Base-by-base conservation (phyloP, 2,113 vertebrate genomes). In the Alligator sinensis region DNA sequence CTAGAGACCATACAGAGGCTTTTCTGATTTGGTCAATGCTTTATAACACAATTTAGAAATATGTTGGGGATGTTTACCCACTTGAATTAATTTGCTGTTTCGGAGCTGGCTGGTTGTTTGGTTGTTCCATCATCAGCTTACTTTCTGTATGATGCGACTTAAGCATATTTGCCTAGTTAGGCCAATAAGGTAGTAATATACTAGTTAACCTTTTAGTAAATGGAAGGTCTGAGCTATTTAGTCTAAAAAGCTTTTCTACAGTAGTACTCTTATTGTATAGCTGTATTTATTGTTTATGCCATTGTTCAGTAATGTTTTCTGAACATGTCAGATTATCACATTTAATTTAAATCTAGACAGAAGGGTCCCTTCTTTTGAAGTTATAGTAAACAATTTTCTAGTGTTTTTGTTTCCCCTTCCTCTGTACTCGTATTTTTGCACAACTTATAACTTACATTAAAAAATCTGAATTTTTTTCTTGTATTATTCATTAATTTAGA, bases 1-100 rank as follows among this genome's bases (percentile, higher is more conserved):
- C 13, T 22, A 86, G 95, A 94, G 89, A 88, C 47, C 66, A 82
- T 12, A 89, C 92, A 47, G 47, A 91, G 85, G 84, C 80, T 86
- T 91, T 91, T 90, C 82, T 94, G 70, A 86, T 57, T 91, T 92
- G 91, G 88, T 80, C 88, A 79, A 30, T 27, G 76, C 85, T 84
- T 82, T 77, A 13, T 84, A 88, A 88, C 76, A 59, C 80, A 91
- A 95, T 89, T 93, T 83, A 88, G 80, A 93, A 91, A 75, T 62
- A 77, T 15, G 70, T 87, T 19, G 19, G 63, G 8, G 47, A 38
- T 47, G 70, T 24, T n/a, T 91, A 75, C 91, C 84, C 89, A 82
- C 13, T 94, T 89, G 76, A 94, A 87, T 57, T n/a, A 59, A 61
- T 77, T 61, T 55, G 77, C 47, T 77, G 17, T 88, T 92, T 88